These are phyloP conservation scores for Panagrolaimus sp. DNA, from an alignment of 1,140 invertebrate species.

Conservation along the genomic window DNA sequence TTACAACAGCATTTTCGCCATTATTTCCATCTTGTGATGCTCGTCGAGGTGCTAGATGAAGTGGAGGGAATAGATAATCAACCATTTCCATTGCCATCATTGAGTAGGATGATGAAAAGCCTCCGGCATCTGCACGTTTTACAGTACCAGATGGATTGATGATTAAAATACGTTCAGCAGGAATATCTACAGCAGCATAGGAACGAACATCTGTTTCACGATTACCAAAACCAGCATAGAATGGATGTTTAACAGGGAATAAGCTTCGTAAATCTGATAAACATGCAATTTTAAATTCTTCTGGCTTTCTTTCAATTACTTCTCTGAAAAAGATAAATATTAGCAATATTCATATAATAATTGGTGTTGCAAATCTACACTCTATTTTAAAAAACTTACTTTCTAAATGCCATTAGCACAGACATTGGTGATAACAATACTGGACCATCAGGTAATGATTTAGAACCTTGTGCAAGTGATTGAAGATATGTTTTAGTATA, in stretches of 20 bases:
- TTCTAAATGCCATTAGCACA: constrained; percentile 87
- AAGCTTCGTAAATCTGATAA: constrained; percentile 86
- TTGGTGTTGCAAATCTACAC: neutral
- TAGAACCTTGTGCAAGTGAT: constrained; percentile 83
- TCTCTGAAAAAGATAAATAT: constrained; percentile 66
- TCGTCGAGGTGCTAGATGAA: constrained; percentile 12
- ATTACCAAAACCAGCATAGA: constrained; percentile 98
- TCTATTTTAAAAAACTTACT: constrained; percentile 60
- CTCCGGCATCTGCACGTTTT: constrained; percentile 62
- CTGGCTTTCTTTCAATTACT: constrained; percentile 98
- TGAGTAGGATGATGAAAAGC: constrained; percentile 45
- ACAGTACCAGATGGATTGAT: constrained; percentile 95
- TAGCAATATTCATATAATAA: constrained; percentile 15
- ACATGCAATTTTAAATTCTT: constrained; percentile 97
- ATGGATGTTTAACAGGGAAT: constrained; percentile 80
- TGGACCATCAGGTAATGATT: constrained; percentile 88
- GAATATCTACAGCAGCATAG: constrained; percentile 91
- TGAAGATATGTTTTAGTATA: constrained; percentile 89
- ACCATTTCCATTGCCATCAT: constrained; percentile 52
- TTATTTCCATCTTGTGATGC: neutral
- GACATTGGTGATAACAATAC: constrained; percentile 92
- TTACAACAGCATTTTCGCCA: too few species aligned
- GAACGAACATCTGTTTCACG: constrained; percentile 81
- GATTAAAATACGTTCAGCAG: constrained; percentile 89
- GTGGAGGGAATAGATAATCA: constrained; percentile 55